Evolutionary conservation across 2,113 vertebrate genomes (phyloP), one percentile per base, ranked within the genome.

Genomic region (Megalops atlanticus): DNA sequence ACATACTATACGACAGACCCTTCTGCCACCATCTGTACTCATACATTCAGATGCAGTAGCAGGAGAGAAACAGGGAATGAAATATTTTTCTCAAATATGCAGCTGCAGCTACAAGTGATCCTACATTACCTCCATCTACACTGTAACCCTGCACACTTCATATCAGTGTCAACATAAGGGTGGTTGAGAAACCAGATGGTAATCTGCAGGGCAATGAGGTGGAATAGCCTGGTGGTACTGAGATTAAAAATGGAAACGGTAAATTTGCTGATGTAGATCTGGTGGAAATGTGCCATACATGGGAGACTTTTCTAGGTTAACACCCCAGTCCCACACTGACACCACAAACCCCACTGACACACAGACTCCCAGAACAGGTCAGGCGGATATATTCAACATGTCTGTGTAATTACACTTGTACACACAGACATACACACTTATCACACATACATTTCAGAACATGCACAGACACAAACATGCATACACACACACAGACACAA

Each of bases 401-500:
- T 31, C 35, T 71, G 31, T 71, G 33, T 24, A 18, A 15, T 39
- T 39, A 68, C 11, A 11, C 11, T 14, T 2, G 21, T 4, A 68
- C 58, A n/a, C 58, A 47, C 49, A 4, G 68, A 68, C 12, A 38
- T 36, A 72, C 54, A 77, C 69, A 38, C n/a, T 31, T 82, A 58
- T 79, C 15, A 52, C 33, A 39, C 73, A 68, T 14, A 78, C 39
- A 71, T 38, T 36, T 71, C 69, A 45, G 45, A 71, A 69, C 83
- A 71, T 47, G 76, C 81, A 71, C 69, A 71, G 0, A 15, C 69
- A 36, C 33, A 76, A 41, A 39, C 35, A 52, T 24, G 36, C 3
- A n/a, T 18, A 35, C 45, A 68, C 27, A 69, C 64, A 71, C 43
- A 47, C 69, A 18, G 0, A 45, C 39, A 39, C 40, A 33, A 5